Conservation (phyloP, 2,797 vertebrate genomes). For the Sebastolobus altivelis region DNA sequence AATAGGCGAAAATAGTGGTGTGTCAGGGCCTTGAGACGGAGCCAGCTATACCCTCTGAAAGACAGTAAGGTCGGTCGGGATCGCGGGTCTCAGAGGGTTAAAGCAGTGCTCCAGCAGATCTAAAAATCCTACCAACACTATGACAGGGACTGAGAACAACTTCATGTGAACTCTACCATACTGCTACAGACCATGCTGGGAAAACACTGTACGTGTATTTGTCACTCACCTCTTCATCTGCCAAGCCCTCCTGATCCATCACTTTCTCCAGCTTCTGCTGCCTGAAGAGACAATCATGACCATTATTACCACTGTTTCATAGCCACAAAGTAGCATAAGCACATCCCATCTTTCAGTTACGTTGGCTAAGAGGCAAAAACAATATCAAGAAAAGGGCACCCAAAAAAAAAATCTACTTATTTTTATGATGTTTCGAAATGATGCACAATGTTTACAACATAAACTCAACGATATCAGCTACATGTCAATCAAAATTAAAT, state of each 20-base stretch:
- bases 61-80: too few species aligned
- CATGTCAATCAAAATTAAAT: not conserved
- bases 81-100: too few species aligned
- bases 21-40: too few species aligned
- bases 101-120: not conserved
- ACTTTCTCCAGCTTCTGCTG: constrained; percentile 98
- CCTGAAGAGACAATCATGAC: constrained; percentile 79
- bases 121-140: not conserved
- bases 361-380: not conserved
- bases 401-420: not conserved
- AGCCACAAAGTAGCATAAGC: not conserved
- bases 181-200: not conserved
- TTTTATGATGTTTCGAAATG: not conserved
- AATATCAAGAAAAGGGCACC: not conserved
- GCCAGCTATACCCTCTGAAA: too few species aligned
- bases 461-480: not conserved
- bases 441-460: not conserved
- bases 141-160: not conserved
- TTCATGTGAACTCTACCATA: not conserved
- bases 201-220: not conserved
- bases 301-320: not conserved
- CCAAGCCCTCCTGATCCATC: constrained; percentile 98
- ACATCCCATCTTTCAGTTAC: not conserved
- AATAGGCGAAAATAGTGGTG: too few species aligned
- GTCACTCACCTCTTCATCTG: constrained; percentile 93